These are phyloP conservation scores for Montipora cactus DNA, from an alignment of 64 coral and sea anemone species.

Conservation along the genomic window DNA sequence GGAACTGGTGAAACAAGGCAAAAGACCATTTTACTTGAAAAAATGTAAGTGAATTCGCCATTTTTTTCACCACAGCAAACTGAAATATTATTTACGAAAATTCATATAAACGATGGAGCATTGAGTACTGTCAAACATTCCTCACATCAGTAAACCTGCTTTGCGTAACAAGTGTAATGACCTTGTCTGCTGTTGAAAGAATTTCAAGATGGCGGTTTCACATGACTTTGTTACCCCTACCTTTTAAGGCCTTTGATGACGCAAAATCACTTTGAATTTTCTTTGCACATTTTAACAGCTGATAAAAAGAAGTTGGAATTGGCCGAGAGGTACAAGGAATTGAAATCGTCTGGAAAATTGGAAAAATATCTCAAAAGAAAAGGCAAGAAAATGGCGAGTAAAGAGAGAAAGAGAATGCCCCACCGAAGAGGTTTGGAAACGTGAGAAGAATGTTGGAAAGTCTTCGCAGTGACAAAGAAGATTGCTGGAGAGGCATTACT, in stretches of 20 bases:
- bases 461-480: background rate
- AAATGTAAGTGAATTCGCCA: constrained; percentile 75
- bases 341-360: constrained; percentile 90
- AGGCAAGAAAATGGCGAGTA: constrained; percentile 89
- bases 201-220: too few relatives aligned
- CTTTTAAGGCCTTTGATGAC: background rate
- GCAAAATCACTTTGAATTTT: background rate
- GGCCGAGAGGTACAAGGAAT: constrained; percentile 90
- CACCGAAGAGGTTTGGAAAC: constrained; percentile 58
- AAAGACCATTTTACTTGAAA: constrained; percentile 94
- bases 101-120: too few relatives aligned
- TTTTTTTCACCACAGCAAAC: too few relatives aligned
- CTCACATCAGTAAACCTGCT: too few relatives aligned
- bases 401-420: constrained; percentile 86
- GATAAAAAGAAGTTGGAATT: constrained; percentile 95
- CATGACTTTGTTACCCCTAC: too few relatives aligned
- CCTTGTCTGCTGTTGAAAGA: too few relatives aligned
- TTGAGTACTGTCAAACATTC: too few relatives aligned
- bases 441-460: background rate
- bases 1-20: constrained; percentile 93
- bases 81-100: too few relatives aligned
- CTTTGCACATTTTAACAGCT: constrained; percentile 56
- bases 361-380: constrained; percentile 83
- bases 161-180: too few relatives aligned
- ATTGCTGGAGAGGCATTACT: too few relatives aligned